Percentiles rank a stretch among this genome's conserved stretches.
phyloP scores from a whole-genome alignment of 92 coral and sea anemone genomes.

The Phenganax marumi region DNA sequence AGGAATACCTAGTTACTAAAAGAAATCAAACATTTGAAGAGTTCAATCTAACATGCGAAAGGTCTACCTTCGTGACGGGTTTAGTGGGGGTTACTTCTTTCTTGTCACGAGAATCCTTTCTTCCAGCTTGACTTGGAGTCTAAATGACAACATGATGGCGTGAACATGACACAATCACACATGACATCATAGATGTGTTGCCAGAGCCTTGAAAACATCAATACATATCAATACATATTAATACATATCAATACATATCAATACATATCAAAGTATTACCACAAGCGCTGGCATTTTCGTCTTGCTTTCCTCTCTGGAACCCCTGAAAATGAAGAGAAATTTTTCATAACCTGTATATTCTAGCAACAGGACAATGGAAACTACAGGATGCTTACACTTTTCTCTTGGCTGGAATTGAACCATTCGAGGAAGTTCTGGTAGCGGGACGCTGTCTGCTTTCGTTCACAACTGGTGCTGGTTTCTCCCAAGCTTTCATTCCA shows the following conservation, averaged over 20 bases:
- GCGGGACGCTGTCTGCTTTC: conserved; percentile 18
- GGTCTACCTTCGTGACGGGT: not conserved
- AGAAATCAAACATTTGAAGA: not conserved
- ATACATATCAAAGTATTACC: conserved; percentile 8
- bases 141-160: not conserved
- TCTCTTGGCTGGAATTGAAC: conserved; percentile 30
- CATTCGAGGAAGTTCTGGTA: conserved; percentile 20
- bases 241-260: too few species aligned
- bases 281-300: conserved; percentile 17
- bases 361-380: not conserved
- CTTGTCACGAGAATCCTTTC: conserved; percentile 26
- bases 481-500: conserved; percentile 30
- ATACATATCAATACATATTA: not conserved
- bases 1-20: not conserved
- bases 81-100: conserved; percentile 21
- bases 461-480: not conserved
- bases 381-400: conserved; percentile 10
- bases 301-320: conserved; percentile 13
- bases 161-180: not conserved
- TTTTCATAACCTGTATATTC: not conserved
- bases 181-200: not conserved
- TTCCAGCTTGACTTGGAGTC: conserved; percentile 16
- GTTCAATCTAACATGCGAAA: too few species aligned
- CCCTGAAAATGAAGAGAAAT: not conserved
- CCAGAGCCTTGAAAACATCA: not conserved